These are phyloP conservation scores for Metellina segmentata DNA, from an alignment of 2,888 invertebrate genomes.

Conservation along the genomic window DNA sequence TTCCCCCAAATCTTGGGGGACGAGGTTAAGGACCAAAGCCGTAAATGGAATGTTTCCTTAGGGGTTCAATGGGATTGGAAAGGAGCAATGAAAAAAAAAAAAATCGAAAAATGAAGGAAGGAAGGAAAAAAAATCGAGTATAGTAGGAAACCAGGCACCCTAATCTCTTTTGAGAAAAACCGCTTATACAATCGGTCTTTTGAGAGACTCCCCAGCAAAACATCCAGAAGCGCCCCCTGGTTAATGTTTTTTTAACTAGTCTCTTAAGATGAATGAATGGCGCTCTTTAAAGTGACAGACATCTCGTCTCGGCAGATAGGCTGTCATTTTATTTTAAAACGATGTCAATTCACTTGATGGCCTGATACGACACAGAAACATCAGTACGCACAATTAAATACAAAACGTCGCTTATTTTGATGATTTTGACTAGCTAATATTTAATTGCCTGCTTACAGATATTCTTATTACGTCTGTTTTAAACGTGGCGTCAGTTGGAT, in stretches of 20 bases:
- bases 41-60: conserved; percentile 67
- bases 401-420: too few species aligned
- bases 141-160: not conserved
- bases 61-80: conserved; percentile 12
- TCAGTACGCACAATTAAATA: not conserved
- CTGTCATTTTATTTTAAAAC: not conserved
- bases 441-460: too few species aligned
- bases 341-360: not conserved
- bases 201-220: not conserved
- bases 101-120: not conserved
- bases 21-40: conserved; percentile 54
- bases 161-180: conserved; percentile 13
- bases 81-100: not conserved
- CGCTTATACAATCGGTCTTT: not conserved
- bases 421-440: too few species aligned
- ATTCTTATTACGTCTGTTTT: too few species aligned
- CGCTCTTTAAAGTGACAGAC: too few species aligned
- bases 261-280: not conserved
- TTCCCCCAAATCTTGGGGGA: conserved; percentile 10
- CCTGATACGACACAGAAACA: not conserved
- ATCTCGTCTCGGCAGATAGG: not conserved
- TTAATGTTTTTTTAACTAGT: not conserved
- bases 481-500: too few species aligned
- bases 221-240: not conserved
- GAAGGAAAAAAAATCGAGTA: not conserved